phyloP scores from a whole-genome alignment of 1,140 invertebrate species.

The Drosophila pectinifera region DNA sequence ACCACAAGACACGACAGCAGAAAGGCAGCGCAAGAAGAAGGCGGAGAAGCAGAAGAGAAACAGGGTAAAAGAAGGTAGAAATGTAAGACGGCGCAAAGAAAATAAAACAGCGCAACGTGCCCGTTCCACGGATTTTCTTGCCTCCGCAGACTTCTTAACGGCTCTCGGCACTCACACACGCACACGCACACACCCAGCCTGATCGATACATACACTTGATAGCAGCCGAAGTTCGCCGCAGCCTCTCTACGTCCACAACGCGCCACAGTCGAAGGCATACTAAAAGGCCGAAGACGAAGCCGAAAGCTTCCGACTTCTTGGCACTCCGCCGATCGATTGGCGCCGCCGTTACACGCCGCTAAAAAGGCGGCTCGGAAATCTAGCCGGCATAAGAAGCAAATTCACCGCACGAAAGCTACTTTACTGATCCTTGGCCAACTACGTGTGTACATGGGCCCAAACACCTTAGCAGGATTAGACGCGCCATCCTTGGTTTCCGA shows the following conservation, averaged over 20 bases:
- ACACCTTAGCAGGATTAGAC: slow-evolving; percentile 48
- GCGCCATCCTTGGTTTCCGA: slow-evolving; percentile 29
- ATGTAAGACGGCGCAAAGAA: slow-evolving; percentile 64
- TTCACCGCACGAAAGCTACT: slow-evolving; percentile 35
- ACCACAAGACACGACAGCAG: slow-evolving; percentile 77
- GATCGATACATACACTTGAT: slow-evolving; percentile 51
- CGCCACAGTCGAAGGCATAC: slow-evolving; percentile 71
- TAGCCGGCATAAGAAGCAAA: slow-evolving; percentile 33
- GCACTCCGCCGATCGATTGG: slow-evolving; percentile 2
- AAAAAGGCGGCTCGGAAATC: slow-evolving; percentile 44
- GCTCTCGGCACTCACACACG: slow-evolving; percentile 55
- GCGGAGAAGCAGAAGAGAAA: slow-evolving; percentile 56
- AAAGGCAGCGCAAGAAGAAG: slow-evolving; percentile 55
- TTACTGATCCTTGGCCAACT: slow-evolving; percentile 11
- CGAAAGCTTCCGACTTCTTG: slow-evolving; percentile 48
- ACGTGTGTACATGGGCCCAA: slow-evolving; percentile 47
- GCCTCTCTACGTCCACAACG: slow-evolving; percentile 65
- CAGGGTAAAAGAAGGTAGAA: slow-evolving; percentile 67
- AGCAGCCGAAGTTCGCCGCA: slow-evolving; percentile 24
- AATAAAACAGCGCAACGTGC: slow-evolving; percentile 75
- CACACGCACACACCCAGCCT: slow-evolving; percentile 19
- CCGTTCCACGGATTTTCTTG: slow-evolving; percentile 78
- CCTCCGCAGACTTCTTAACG: slow-evolving; percentile 72
- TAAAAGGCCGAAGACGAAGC: slow-evolving; percentile 25
- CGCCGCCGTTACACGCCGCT: slow-evolving; percentile 45